Base-by-base conservation (phyloP, 2,888 invertebrate genomes). In the Coenonympha arcania region DNA sequence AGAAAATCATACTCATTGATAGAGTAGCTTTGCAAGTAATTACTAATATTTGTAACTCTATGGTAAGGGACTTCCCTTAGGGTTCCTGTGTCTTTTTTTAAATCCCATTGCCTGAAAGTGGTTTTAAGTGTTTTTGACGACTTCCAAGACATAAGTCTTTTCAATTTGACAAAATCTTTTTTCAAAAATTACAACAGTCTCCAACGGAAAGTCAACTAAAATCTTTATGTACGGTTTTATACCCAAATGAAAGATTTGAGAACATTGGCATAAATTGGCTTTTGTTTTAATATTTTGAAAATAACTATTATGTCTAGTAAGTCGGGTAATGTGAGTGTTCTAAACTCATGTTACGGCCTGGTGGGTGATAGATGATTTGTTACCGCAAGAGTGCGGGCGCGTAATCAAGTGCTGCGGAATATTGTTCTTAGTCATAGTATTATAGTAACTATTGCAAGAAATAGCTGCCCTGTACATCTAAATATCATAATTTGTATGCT, bases 321-420 rank as follows among this genome's bases (percentile, higher is more conserved):
- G 62, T 53, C 56, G 52, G 53, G 49, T 36, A 49, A 50, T 52
- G 44, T 46, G 37, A 52, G 56, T 52, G 41, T 33, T 48, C 48
- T 48, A 18, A 57, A 59, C 56, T 61, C 57, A 59, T 64, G 57
- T 62, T 60, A 56, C 63, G 62, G 70, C 60, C 63, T 62, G 58
- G 59, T 64, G 58, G 59, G 53, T 58, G 57, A 44, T 51, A 24
- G 28, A n/a, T 48, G 39, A 33, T 49, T 37, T 28, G 41, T 57
- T 41, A 54, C 67, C 64, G 61, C 63, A 59, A 48, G 73, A 73
- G 76, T 70, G 73, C 73, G 76, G 73, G 71, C 72, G 76, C 68
- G 64, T 59, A 60, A 58, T 60, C 60, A 58, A 56, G 52, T 59
- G 42, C 41, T 41, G 28, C 6, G 2, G 13, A 3, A 6, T 15